phyloP scores from a whole-genome alignment of 1,140 invertebrate species.

The Aethina tumida region DNA sequence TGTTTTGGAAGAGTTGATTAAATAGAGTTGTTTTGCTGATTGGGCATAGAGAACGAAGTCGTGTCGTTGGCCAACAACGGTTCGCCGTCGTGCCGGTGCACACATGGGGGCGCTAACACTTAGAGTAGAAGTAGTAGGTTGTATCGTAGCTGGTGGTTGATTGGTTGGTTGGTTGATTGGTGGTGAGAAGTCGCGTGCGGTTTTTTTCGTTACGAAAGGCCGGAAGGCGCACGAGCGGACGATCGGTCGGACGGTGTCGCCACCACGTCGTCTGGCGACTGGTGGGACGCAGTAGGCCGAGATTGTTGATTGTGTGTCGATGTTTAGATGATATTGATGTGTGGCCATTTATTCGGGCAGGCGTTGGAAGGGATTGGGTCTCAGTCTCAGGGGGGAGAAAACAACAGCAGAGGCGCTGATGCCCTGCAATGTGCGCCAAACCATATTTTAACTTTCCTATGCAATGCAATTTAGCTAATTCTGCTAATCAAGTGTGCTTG shows the following conservation, averaged over 20 bases:
- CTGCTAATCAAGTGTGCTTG: slow-evolving; percentile 6
- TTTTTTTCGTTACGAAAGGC: slow-evolving; percentile 21
- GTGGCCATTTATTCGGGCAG: slow-evolving; percentile 21
- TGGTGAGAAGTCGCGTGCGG: slow-evolving; percentile 12
- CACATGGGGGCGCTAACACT: not conserved
- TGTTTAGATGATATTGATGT: slow-evolving; percentile 31
- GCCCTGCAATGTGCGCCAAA: slow-evolving; percentile 37
- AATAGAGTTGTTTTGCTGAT: slow-evolving; percentile 3
- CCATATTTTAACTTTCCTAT: slow-evolving; percentile 27
- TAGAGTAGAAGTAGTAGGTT: no score
- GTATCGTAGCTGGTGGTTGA: slow-evolving; percentile 4
- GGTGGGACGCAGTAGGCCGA: slow-evolving; percentile 25
- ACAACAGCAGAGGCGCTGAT: slow-evolving; percentile 31
- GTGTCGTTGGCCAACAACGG: no score
- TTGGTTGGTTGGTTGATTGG: slow-evolving; percentile 6
- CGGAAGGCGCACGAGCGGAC: no score
- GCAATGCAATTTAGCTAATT: no score
- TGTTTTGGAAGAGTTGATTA: slow-evolving; percentile 3
- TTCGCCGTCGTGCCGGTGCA: not conserved
- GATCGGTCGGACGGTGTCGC: slow-evolving; percentile 8
- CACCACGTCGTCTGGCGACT: slow-evolving; percentile 15
- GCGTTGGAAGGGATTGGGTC: slow-evolving; percentile 22
- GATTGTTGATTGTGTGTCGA: slow-evolving; percentile 24
- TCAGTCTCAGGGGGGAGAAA: slow-evolving; percentile 30
- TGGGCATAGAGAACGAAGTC: no score